phyloP scores from a whole-genome alignment of 64 coral and sea anemone genomes.

The Pachyseris speciosa region DNA sequence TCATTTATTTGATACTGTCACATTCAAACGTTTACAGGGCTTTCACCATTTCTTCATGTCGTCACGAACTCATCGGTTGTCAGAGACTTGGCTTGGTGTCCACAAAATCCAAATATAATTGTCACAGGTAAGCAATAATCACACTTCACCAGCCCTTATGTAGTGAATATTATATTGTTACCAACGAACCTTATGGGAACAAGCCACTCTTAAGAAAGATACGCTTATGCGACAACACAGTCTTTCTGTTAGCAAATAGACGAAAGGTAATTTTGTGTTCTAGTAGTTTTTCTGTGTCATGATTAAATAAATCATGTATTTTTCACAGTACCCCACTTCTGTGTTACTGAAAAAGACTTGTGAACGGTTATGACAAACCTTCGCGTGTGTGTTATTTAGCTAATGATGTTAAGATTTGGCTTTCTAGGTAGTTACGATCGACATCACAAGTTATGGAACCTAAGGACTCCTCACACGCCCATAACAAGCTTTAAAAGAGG shows the following conservation, averaged over 20 bases:
- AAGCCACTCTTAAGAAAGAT: too few relatives aligned
- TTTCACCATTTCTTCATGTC: slow-evolving; percentile 41
- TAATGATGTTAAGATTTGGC: background rate
- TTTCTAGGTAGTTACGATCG: slow-evolving; percentile 51
- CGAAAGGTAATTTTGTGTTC: too few relatives aligned
- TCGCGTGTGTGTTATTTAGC: background rate
- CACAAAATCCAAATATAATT: slow-evolving; percentile 6
- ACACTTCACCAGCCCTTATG: background rate
- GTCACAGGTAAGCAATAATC: slow-evolving; percentile 40
- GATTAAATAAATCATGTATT: too few relatives aligned
- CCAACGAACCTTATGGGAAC: too few relatives aligned
- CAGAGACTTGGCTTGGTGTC: slow-evolving; percentile 57
- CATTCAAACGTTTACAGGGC: background rate
- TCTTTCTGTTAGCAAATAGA: too few relatives aligned
- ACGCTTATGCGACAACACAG: too few relatives aligned
- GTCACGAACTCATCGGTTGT: slow-evolving; percentile 37
- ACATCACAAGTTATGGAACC: slow-evolving; percentile 44
- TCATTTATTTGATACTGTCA: too few relatives aligned
- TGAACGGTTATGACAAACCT: too few relatives aligned
- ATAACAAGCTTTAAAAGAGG: slow-evolving; percentile 16
- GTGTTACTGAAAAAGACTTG: too few relatives aligned
- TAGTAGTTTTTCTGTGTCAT: too few relatives aligned
- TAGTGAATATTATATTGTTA: too few relatives aligned
- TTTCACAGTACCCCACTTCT: too few relatives aligned
- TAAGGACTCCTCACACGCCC: slow-evolving; percentile 9